These are phyloP conservation scores for Pardalotus punctatus DNA, from an alignment of 2,113 vertebrate genomes.

Conservation along the genomic window DNA sequence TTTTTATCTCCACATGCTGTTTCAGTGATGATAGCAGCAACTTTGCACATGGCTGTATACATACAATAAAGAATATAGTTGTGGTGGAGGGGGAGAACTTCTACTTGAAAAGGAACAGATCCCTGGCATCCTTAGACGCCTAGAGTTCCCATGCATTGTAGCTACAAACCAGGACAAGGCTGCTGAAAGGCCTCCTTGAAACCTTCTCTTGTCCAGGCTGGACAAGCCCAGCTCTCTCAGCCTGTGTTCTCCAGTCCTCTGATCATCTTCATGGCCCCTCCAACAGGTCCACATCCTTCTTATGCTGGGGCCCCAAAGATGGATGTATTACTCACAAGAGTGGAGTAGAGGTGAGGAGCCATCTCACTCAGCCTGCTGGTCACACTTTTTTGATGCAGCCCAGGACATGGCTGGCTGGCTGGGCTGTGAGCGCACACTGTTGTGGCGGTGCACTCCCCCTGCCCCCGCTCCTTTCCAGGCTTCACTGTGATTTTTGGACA, in stretches of 20 bases:
- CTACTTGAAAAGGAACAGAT: neutral
- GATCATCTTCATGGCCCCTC: neutral
- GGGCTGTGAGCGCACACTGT: neutral
- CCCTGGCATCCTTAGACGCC: neutral
- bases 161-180: neutral
- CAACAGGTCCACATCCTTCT: neutral
- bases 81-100: neutral
- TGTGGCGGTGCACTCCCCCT: too few species aligned
- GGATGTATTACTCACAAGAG: neutral
- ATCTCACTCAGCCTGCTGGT: neutral
- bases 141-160: neutral
- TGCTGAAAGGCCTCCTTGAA: neutral
- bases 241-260: neutral
- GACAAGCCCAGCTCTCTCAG: neutral
- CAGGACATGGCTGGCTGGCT: neutral
- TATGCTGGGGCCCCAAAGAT: neutral
- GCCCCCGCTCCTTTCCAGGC: too few species aligned
- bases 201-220: neutral
- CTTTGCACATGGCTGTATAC: neutral
- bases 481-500: too few species aligned
- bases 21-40: neutral
- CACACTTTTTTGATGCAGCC: neutral
- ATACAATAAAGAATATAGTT: neutral
- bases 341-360: neutral
- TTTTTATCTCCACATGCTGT: neutral